phyloP scores from a whole-genome alignment of 2,113 vertebrate genomes.

The Grammomys dolichurus region DNA sequence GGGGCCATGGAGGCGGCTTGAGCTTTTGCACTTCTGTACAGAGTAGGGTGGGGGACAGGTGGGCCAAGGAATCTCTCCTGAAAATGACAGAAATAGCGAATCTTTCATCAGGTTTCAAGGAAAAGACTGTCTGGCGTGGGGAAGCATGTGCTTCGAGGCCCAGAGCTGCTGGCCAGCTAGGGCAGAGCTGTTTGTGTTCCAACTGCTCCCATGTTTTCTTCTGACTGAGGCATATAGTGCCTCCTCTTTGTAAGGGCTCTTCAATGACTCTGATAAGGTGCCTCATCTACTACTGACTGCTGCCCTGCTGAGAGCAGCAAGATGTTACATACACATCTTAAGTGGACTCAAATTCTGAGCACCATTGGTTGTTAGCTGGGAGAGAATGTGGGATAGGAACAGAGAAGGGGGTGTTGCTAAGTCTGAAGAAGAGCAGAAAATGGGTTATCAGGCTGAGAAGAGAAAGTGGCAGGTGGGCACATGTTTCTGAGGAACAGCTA shows the following conservation, averaged over 20 bases:
- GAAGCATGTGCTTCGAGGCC: neutral
- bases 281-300: neutral
- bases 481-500: neutral
- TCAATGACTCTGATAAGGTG: neutral
- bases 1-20: slow-evolving; percentile 83
- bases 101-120: slow-evolving; percentile 29
- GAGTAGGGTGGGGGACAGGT: slow-evolving; percentile 68
- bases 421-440: neutral
- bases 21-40: slow-evolving; percentile 57
- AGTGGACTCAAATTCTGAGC: slow-evolving; percentile 22
- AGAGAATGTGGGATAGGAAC: neutral
- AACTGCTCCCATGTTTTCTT: neutral
- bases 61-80: slow-evolving; percentile 58
- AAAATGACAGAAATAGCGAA: slow-evolving; percentile 40
- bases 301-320: neutral
- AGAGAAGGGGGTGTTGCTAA: neutral
- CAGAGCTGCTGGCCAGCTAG: neutral
- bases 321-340: neutral
- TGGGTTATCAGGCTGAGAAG: neutral
- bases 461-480: neutral
- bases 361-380: neutral
- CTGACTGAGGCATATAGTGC: neutral
- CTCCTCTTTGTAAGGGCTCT: neutral
- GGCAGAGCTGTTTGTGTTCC: neutral
- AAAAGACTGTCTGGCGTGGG: neutral